phyloP scores from a whole-genome alignment of 1,140 invertebrate genomes.

The Drosophila persimilis region DNA sequence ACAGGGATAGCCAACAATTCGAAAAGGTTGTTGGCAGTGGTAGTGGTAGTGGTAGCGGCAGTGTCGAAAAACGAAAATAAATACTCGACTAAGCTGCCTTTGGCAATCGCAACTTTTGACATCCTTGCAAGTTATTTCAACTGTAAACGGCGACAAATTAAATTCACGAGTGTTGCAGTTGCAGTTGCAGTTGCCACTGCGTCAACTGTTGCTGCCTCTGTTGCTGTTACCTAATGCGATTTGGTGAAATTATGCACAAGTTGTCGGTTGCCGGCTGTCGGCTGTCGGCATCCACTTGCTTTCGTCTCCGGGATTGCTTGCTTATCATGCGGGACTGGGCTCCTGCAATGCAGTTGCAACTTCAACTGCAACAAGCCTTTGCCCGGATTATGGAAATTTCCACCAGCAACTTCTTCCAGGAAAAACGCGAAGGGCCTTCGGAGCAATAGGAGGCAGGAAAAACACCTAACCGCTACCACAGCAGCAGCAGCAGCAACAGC shows the following conservation, averaged over 20 bases:
- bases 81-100: conserved; percentile 34
- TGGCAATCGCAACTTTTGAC: conserved; percentile 51
- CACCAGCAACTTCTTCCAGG: conserved; percentile 37
- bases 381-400: conserved; percentile 76
- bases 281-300: conserved; percentile 26
- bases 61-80: conserved; percentile 40
- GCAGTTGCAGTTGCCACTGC: conserved; percentile 26
- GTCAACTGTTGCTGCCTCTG: conserved; percentile 37
- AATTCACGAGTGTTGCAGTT: conserved; percentile 61
- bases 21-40: conserved; percentile 22
- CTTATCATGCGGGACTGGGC: conserved; percentile 61
- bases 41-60: conserved; percentile 13
- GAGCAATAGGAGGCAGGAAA: conserved; percentile 44
- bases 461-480: conserved; percentile 20
- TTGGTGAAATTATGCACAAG: conserved; percentile 74
- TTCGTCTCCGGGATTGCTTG: conserved; percentile 52
- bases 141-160: conserved; percentile 78
- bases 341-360: conserved; percentile 26
- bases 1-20: neutral
- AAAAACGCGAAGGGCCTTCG: conserved; percentile 39
- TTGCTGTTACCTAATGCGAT: conserved; percentile 66
- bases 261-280: conserved; percentile 53
- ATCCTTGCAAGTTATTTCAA: conserved; percentile 69
- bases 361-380: conserved; percentile 47
- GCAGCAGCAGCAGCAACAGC: conserved; percentile 17